Percentiles rank a stretch among this genome's conserved stretches.
Evolutionary conservation across 2,113 vertebrate species (phyloP).

Genomic region (Dicerorhinus sumatrensis): DNA sequence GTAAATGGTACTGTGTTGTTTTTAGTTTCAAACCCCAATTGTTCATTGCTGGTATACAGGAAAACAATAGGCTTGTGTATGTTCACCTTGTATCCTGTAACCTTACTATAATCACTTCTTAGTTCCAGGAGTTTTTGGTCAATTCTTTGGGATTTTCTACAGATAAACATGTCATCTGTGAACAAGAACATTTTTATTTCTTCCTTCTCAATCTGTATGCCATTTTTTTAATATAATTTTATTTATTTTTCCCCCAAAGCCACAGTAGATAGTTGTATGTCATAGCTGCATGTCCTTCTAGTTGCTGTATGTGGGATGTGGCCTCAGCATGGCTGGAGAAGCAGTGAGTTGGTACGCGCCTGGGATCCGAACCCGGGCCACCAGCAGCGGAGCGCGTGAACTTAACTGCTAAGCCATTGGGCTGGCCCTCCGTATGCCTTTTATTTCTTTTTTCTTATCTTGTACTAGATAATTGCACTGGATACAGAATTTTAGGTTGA

Average conservation of each 20-base stretch:
- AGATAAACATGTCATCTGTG: background rate
- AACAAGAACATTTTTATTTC: background rate
- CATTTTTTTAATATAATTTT: too few relatives aligned
- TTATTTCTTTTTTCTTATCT: background rate
- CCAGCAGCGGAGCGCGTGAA: too few relatives aligned
- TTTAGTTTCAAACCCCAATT: background rate
- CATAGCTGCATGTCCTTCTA: too few relatives aligned
- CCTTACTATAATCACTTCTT: background rate
- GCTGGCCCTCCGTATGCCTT: background rate
- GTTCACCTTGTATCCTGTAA: background rate
- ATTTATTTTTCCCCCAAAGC: too few relatives aligned
- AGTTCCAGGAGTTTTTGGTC: background rate
- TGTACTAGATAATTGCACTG: background rate
- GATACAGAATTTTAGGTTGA: background rate
- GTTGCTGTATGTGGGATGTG: too few relatives aligned
- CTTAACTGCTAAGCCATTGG: too few relatives aligned
- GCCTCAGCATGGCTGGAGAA: too few relatives aligned
- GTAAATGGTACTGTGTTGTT: background rate
- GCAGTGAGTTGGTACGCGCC: too few relatives aligned
- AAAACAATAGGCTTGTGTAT: background rate
- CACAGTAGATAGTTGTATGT: too few relatives aligned
- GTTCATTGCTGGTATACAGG: background rate
- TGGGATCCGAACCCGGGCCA: too few relatives aligned
- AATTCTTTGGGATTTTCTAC: background rate
- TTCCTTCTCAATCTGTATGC: background rate